Base-by-base conservation (phyloP, 2,797 vertebrate species). In the Acipenser oxyrinchus region DNA sequence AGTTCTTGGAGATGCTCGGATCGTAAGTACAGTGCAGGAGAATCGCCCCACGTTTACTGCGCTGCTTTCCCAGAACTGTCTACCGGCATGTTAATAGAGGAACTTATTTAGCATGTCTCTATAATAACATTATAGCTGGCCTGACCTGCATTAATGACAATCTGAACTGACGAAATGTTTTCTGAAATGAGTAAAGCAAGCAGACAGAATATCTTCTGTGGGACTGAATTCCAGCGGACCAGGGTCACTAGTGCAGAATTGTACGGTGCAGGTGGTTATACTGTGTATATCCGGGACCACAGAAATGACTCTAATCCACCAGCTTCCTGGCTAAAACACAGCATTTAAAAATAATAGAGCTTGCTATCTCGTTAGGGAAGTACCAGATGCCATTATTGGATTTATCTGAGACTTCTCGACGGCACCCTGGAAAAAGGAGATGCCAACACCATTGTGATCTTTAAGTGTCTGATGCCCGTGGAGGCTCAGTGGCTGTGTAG, bases 1-100 rank as follows among this genome's bases (percentile, higher is more conserved):
- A 93, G 66, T 96, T 98, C 84, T 91, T 93, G 81, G 94, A 93
- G 66, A 91, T 91, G 12, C 90, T 98, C 75, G 95, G 95, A 63
- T 93, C 93, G 95, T 98, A 82, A 96, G 95, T 95, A 71, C 48
- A 11, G 37, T 13, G 2, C 2, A 58, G 23, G 23, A 37, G 23
- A 7, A 2, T 62, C 23, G 1, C 49, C 12, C 15, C n/a, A 8
- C 10, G 8, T 23, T 13, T 10, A 1, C 64, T 48, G 6, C 48
- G n/a, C 6, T 23, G n/a, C 10, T 37, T 10, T n/a, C 51, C 8
- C 23, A 9, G 15, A 18, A 10, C 13, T 8, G 13, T 18, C 13
- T 4, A 5, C 2, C 8, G 7, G 8, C 10, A 8, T 7, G 60
- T 8, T 23, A 23, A 37, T 6, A 7, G 6, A 23, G 9, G 7